A percentile compares a stretch with the other conserved stretches of the same genome.
phyloP scores from a whole-genome alignment of 37 sponge, comb jelly and placozoan genomes.

The Aphrocallistes beatrix region DNA sequence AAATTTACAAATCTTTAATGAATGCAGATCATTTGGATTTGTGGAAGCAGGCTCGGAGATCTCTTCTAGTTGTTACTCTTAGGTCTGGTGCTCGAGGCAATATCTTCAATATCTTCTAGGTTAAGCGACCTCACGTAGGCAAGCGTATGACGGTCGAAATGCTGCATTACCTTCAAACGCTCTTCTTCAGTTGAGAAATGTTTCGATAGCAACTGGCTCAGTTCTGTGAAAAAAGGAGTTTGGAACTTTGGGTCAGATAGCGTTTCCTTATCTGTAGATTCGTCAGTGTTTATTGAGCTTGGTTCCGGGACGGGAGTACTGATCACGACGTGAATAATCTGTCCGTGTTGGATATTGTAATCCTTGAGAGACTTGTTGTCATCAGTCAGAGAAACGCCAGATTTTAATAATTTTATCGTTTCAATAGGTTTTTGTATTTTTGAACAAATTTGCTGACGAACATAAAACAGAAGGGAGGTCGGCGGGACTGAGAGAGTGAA shows the following conservation, averaged over 20 bases:
- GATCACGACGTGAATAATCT: neutral
- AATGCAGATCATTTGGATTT: neutral
- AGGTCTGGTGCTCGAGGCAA: neutral
- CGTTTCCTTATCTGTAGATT: neutral
- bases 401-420: neutral
- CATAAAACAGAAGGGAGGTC: neutral
- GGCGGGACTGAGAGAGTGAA: neutral
- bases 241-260: neutral
- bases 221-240: neutral
- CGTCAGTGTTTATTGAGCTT: too few species aligned
- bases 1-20: neutral
- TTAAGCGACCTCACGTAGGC: neutral
- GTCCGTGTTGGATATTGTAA: neutral
- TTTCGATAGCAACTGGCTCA: neutral
- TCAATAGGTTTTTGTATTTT: neutral
- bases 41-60: neutral
- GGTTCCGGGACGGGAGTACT: neutral
- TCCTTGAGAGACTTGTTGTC: neutral
- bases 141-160: neutral
- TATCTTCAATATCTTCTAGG: conserved; percentile 14
- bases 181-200: neutral
- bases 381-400: neutral
- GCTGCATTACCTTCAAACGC: neutral
- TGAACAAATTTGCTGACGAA: neutral
- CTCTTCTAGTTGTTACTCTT: neutral